Evolutionary conservation across 2,797 vertebrate genomes (phyloP).

Genomic region (Coendou prehensilis): DNA sequence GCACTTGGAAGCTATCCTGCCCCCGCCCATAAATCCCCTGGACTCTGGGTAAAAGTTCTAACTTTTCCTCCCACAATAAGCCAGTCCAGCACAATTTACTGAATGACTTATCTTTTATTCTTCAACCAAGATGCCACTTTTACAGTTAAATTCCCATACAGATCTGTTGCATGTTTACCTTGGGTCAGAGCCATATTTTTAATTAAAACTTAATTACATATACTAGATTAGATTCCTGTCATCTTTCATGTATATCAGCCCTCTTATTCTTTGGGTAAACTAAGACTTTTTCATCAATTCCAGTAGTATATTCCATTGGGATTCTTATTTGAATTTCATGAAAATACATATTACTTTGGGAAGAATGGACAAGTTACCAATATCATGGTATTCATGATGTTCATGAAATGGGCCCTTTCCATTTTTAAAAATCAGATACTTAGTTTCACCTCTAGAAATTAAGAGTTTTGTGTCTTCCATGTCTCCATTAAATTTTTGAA

Average conservation of each 20-base stretch:
- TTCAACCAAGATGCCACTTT: background rate
- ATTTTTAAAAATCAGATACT: background rate
- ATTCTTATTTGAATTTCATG: conserved; percentile 21
- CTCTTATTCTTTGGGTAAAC: background rate
- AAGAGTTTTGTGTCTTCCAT: background rate
- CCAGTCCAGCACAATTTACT: background rate
- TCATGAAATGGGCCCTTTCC: background rate
- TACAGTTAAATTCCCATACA: background rate
- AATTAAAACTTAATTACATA: background rate
- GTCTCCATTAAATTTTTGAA: background rate
- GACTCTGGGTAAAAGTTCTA: background rate
- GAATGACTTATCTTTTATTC: background rate
- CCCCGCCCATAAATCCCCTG: background rate
- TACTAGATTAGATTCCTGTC: conserved; percentile 18
- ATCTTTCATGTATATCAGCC: background rate
- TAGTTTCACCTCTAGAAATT: background rate
- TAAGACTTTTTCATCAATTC: conserved; percentile 30
- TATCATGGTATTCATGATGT: background rate
- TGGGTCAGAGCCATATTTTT: conserved; percentile 6
- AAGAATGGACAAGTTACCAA: conserved; percentile 10
- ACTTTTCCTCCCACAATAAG: conserved; percentile 35
- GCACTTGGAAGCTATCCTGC: background rate
- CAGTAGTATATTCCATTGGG: conserved; percentile 8
- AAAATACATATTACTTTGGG: conserved; percentile 49
- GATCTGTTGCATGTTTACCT: background rate